Percentiles rank a stretch among this genome's conserved stretches.
Evolutionary conservation across 2,797 vertebrate species (phyloP).

Genomic region (Clamator glandarius): DNA sequence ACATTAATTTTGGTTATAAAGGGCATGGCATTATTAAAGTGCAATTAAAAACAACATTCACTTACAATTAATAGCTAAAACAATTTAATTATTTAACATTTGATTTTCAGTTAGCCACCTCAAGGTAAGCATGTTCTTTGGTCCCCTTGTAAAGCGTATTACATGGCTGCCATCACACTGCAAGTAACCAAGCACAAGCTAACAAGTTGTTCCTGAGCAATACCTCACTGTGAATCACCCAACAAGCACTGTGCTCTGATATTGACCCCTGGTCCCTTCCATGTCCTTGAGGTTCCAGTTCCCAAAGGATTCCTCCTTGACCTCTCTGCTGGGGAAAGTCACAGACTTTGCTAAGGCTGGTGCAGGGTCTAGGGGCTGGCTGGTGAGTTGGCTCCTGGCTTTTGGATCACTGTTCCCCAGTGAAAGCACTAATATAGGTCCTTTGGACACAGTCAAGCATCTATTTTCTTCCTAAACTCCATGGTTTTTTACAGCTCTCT

Average conservation of each 20-base stretch:
- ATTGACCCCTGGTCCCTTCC: not conserved
- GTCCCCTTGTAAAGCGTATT: conserved; percentile 4
- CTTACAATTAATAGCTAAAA: conserved; percentile 79
- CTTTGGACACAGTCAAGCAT: not conserved
- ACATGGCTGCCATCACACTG: not conserved
- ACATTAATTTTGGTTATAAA: conserved; percentile 83
- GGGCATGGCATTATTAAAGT: conserved; percentile 84
- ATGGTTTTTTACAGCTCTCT: not conserved
- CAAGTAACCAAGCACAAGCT: not conserved
- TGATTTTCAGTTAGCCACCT: conserved; percentile 72
- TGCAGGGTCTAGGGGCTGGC: not conserved
- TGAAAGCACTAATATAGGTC: not conserved
- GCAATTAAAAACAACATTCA: conserved; percentile 82
- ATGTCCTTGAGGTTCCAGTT: not conserved
- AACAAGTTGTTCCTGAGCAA: not conserved
- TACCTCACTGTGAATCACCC: not conserved
- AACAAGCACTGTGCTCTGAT: not conserved
- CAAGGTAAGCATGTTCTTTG: conserved; percentile 34
- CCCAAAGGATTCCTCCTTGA: not conserved
- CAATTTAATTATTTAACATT: conserved; percentile 79
- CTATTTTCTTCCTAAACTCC: not conserved
- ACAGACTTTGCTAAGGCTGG: not conserved
- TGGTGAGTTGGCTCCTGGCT: not conserved
- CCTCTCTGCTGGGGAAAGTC: not conserved
- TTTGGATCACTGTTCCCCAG: not conserved